Evolutionary conservation across 2,797 vertebrate species (phyloP).

Genomic region (Petrocephalus schoutedeni): DNA sequence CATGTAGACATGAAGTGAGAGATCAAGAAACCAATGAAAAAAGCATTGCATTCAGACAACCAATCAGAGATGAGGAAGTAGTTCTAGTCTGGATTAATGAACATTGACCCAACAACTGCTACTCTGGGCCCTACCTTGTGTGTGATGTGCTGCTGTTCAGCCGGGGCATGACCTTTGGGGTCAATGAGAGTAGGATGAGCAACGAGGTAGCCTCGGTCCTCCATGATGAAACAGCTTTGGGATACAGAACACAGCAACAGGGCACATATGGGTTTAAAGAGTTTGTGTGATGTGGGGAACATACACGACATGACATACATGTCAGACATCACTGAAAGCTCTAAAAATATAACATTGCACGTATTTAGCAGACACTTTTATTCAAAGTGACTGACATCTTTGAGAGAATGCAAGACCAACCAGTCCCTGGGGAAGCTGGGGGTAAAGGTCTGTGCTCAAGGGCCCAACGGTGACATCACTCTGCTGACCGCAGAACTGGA

Average conservation of each 20-base stretch:
- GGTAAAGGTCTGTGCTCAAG: background rate
- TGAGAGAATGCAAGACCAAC: background rate
- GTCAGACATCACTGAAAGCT: background rate
- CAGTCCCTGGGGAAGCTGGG: background rate
- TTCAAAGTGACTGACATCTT: background rate
- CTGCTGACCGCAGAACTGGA: background rate
- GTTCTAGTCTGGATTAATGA: background rate
- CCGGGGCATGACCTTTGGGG: constrained; percentile 92
- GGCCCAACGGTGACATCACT: background rate
- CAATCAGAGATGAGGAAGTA: background rate
- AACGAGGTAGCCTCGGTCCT: constrained; percentile 94
- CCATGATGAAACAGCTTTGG: constrained; percentile 95
- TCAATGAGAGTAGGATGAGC: constrained; percentile 96
- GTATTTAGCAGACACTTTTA: background rate
- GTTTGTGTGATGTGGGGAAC: background rate
- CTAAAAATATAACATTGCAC: background rate
- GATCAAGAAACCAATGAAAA: background rate
- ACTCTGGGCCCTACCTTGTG: constrained; percentile 76
- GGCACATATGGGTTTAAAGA: background rate
- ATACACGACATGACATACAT: background rate
- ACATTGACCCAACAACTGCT: background rate
- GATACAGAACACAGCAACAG: background rate
- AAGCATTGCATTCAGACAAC: background rate
- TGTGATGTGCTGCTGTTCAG: constrained; percentile 97
- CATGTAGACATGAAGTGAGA: background rate